Base-by-base conservation (phyloP, 2,797 vertebrate genomes). In the Sardinella longiceps region DNA sequence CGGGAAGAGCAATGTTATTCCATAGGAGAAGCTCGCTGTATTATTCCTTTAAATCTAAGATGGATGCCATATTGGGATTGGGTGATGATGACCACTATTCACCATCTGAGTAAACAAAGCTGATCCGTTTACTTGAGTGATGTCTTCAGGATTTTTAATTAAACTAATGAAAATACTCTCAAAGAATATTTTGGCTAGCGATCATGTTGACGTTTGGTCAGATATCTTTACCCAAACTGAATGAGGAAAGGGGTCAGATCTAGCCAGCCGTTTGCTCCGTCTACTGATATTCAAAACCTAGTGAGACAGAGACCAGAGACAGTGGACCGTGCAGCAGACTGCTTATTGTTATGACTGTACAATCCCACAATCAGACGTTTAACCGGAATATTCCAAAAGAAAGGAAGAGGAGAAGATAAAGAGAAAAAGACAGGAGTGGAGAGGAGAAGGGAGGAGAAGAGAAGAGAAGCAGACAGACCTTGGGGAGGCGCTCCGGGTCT, bases 401-500 rank as follows among this genome's bases (percentile, higher is more conserved):
- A 37, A 18, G 39, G 60, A 66, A 20, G 66, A 33, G n/a, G 30
- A 30, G 25, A 28, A 25, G 12, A 15, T 14, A 14, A 18, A 18
- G 48, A 15, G 48, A 66, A 66, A 25, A 66, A 3, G 28, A 66
- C 9, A 66, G 2, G 28, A 66, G 60, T 58, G 28, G 60, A 58
- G 12, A 58, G 5, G 3, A 25, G 20, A 60, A 4, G 10, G 33
- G 28, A 33, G 33, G 28, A 33, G 28, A 30, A 66, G 56, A 33
- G 30, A 58, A 39, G 60, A 37, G 5, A 12, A 60, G 23, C 18
- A 33, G n/a, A 63, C 2, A 0, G 85, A 99, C 98, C 98, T 99
- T 99, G 90, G 98, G 98, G 92, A 99, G 96, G 91, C 98, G 96
- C 89, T 99, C 98, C 0, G 98, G 98, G 93, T 99, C 98, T 37